Base-by-base conservation (phyloP, 2,888 invertebrate species). In the Pyrochroa serraticornis region DNA sequence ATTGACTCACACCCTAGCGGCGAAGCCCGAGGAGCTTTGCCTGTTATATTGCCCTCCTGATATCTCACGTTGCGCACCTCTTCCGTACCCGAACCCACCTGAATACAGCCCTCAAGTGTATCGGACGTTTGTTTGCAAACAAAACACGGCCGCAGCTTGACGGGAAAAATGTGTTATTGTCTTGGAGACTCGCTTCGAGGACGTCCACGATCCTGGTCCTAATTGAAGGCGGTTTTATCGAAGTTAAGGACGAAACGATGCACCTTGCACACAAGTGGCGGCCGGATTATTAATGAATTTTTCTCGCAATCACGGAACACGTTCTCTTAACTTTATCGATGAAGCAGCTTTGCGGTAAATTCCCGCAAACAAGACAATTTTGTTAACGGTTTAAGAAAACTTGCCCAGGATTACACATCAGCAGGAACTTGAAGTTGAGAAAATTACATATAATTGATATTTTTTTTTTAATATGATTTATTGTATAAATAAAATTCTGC, bases 21-120 rank as follows among this genome's bases (percentile, higher is more conserved):
- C 61, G 50, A 58, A 61, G 62, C 60, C 56, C 43, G 53, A 64
- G 62, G 51, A 65, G 51, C 50, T 58, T 55, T 52, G 54, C 53
- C 49, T 43, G 46, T 41, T 39, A 9, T 38, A 33, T 30, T 44
- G 36, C 57, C 41, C 49, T 51, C 8, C 35, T 7, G 43, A 34
- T 57, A 44, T 47, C 10, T 47, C 47, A 56, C 38, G 48, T 33
- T 38, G 14, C 50, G 58, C 58, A 58, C 60, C 60, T 43, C 36
- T 60, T 50, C 52, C 22, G 22, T 22, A 48, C 54, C 62, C 59
- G 54, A 38, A 63, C 60, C 56, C 65, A 60, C 62, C 63, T 63
- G 62, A 65, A 62, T 60, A 50, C 60, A 42, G 46, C 57, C 60
- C 59, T 62, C 47, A 45, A 55, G 60, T 63, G 59, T 62, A 56